Evolutionary conservation across 2,113 vertebrate species (phyloP).

Genomic region (Gallinago media): DNA sequence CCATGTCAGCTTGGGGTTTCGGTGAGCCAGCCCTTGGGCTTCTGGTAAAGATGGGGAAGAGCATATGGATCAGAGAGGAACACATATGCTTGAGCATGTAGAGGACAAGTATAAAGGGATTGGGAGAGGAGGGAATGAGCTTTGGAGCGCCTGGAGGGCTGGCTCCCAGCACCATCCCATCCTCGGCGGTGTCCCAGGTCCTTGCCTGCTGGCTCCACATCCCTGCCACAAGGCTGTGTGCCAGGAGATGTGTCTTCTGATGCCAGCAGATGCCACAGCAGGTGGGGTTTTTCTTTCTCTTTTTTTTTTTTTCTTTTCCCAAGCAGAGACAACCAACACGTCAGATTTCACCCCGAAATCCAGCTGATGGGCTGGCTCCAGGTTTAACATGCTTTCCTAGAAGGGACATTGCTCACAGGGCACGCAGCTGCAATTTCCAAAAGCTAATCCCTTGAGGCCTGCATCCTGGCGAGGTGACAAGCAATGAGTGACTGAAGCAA

Average conservation of each 20-base stretch:
- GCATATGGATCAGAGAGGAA: background rate
- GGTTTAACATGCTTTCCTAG: constrained; percentile 18
- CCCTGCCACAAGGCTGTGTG: rapidly evolving
- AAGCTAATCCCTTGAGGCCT: background rate
- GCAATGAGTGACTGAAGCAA: background rate
- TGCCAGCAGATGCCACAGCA: background rate
- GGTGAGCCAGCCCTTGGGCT: background rate
- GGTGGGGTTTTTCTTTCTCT: background rate
- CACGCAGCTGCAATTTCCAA: background rate
- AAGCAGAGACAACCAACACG: background rate
- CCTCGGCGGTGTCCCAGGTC: background rate
- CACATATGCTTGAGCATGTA: background rate
- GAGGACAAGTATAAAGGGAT: background rate
- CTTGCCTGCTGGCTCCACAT: background rate
- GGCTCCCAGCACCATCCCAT: rapidly evolving
- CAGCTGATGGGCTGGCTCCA: background rate
- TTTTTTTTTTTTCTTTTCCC: background rate
- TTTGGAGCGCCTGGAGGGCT: background rate
- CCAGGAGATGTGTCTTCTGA: rapidly evolving
- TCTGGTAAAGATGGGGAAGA: background rate
- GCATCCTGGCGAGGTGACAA: background rate
- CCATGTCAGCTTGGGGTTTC: background rate
- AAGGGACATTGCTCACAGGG: constrained; percentile 53
- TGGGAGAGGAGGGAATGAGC: background rate
- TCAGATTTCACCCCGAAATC: constrained; percentile 13